Percentiles rank a stretch among this genome's conserved stretches.
Evolutionary conservation across 2,113 vertebrate species (phyloP).

Genomic region (Puntigrus tetrazona): DNA sequence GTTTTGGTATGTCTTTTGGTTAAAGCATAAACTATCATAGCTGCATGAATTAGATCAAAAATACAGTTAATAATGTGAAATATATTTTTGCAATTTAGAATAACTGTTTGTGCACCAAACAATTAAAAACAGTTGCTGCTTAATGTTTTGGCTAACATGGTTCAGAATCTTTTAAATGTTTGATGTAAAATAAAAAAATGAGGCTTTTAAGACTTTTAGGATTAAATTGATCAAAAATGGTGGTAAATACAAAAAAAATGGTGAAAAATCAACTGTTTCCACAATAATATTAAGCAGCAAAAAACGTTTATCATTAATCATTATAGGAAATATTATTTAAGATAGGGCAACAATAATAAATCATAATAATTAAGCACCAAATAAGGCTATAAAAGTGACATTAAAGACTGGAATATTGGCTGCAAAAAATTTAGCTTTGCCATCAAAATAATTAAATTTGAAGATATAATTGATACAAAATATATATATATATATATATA

Average conservation of each 20-base stretch:
- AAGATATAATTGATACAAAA: background rate
- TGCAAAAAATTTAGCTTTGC: background rate
- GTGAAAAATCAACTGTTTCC: too few relatives aligned
- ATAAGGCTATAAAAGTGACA: background rate
- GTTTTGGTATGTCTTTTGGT: constrained; percentile 77
- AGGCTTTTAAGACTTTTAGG: too few relatives aligned
- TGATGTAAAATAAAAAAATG: too few relatives aligned
- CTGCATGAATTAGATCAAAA: background rate
- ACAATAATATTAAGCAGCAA: too few relatives aligned
- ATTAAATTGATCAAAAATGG: too few relatives aligned
- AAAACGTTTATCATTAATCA: background rate
- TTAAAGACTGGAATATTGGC: background rate
- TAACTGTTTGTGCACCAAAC: too few relatives aligned
- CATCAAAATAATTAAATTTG: background rate
- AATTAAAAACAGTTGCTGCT: background rate
- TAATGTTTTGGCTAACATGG: too few relatives aligned
- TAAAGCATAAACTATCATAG: background rate
- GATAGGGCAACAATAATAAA: background rate
- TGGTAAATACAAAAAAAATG: too few relatives aligned
- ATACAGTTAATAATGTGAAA: background rate
- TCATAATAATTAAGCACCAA: background rate
- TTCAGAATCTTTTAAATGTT: too few relatives aligned
- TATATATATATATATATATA: too few relatives aligned
- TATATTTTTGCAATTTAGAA: background rate
- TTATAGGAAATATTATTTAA: too few relatives aligned